Percentiles rank a stretch among this genome's conserved stretches.
Conservation (phyloP, 2,888 invertebrate genomes). For the Lingula anatina region DNA sequence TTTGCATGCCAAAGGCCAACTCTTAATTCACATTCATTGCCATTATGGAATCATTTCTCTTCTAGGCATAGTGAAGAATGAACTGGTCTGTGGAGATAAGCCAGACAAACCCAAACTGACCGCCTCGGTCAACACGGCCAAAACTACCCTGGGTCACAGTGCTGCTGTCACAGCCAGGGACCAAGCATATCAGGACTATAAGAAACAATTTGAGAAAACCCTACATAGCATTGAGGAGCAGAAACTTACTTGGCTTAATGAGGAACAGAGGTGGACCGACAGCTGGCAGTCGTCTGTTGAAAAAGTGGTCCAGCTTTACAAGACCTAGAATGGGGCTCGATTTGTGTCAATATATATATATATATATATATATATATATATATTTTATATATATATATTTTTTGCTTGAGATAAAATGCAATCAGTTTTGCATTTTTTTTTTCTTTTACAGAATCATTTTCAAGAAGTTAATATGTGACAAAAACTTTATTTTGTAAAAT, state of each 20-base stretch:
- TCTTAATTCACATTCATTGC: too few species aligned
- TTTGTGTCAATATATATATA: too few species aligned
- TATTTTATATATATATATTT: too few species aligned
- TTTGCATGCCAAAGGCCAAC: too few species aligned
- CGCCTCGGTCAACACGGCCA: constrained; percentile 39
- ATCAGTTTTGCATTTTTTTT: neutral
- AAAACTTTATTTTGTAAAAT: too few species aligned
- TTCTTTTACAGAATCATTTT: neutral
- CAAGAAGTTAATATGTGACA: too few species aligned
- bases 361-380: too few species aligned
- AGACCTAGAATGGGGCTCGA: neutral
- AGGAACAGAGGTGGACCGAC: constrained; percentile 42
- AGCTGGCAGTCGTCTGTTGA: constrained; percentile 43
- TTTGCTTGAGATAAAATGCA: constrained; percentile 12
- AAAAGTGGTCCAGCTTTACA: constrained; percentile 37
- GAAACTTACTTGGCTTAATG: constrained; percentile 25
- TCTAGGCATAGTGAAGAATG: constrained; percentile 34
- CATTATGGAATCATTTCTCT: too few species aligned
- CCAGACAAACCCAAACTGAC: constrained; percentile 22
- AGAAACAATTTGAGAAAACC: constrained; percentile 29
- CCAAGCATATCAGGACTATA: constrained; percentile 40
- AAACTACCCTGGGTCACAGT: constrained; percentile 44
- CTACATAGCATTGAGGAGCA: constrained; percentile 34
- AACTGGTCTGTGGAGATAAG: constrained; percentile 21
- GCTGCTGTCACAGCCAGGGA: constrained; percentile 36